These are phyloP conservation scores for Scaptodrosophila latifasciaeformis DNA, from an alignment of 2,888 invertebrate genomes.

Conservation along the genomic window DNA sequence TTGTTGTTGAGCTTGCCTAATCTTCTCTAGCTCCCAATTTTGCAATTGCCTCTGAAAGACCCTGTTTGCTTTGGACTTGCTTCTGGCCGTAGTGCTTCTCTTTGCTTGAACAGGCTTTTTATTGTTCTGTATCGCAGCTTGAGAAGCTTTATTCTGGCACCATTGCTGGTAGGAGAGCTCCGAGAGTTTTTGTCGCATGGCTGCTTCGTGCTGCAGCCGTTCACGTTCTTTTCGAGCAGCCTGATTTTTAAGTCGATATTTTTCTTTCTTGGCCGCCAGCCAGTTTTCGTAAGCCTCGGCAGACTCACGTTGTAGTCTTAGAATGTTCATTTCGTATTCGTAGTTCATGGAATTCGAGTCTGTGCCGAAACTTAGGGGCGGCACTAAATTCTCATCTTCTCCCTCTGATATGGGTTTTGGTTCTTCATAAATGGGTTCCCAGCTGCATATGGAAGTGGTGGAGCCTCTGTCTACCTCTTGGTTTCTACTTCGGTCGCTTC, in stretches of 20 bases:
- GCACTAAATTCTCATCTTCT: slow-evolving; percentile 45
- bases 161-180: slow-evolving; percentile 62
- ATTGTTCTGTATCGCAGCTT: slow-evolving; percentile 5
- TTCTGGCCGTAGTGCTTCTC: slow-evolving; percentile 5
- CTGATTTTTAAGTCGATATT: slow-evolving; percentile 39
- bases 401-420: slow-evolving; percentile 13
- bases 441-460: slow-evolving; percentile 52
- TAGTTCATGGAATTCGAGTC: slow-evolving; percentile 35
- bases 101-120: background rate
- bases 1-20: slow-evolving; percentile 23
- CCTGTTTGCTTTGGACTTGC: slow-evolving; percentile 8
- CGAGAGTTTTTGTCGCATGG: slow-evolving; percentile 26
- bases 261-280: slow-evolving; percentile 68
- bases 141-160: slow-evolving; percentile 52
- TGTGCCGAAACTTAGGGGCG: slow-evolving; percentile 65
- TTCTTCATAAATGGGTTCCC: slow-evolving; percentile 35
- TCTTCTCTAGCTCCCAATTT: slow-evolving; percentile 39
- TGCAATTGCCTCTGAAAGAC: slow-evolving; percentile 16
- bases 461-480: slow-evolving; percentile 23
- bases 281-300: slow-evolving; percentile 70
- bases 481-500: background rate
- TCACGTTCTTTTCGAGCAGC: slow-evolving; percentile 42
- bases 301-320: slow-evolving; percentile 37
- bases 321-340: slow-evolving; percentile 23
- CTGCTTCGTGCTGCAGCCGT: slow-evolving; percentile 35